Evolutionary conservation across 1,140 invertebrate genomes (phyloP).

Genomic region (Muscidifurax raptorellus): DNA sequence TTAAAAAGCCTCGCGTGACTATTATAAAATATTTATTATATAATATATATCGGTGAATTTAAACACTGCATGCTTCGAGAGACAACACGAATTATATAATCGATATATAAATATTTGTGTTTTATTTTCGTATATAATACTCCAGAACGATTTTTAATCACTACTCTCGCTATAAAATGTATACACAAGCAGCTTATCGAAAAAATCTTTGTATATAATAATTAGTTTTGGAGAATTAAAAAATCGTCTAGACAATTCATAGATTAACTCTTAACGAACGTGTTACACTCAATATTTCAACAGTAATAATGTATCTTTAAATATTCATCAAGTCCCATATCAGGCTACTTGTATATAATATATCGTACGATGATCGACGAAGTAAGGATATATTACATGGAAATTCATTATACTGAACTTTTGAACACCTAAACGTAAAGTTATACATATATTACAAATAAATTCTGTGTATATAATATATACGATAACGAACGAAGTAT

Average conservation of each 20-base stretch:
- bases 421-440: not conserved
- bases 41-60: too few species aligned
- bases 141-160: not conserved
- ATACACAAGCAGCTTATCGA: conserved; percentile 1
- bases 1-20: not conserved
- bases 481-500: too few species aligned
- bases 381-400: not conserved
- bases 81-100: not conserved
- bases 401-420: not conserved
- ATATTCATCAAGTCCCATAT: too few species aligned
- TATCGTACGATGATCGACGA: not conserved
- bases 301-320: too few species aligned
- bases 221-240: not conserved
- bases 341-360: not conserved
- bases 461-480: too few species aligned
- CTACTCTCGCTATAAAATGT: not conserved
- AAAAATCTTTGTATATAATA: not conserved
- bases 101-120: not conserved
- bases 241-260: not conserved
- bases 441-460: too few species aligned
- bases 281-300: not conserved
- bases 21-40: not conserved
- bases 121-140: not conserved
- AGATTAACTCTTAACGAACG: too few species aligned
- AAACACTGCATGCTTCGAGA: not conserved